A percentile compares a stretch with the other conserved stretches of the same genome.
Evolutionary conservation across 2,113 vertebrate species (phyloP).

Genomic region (Chaenogobius annularis): DNA sequence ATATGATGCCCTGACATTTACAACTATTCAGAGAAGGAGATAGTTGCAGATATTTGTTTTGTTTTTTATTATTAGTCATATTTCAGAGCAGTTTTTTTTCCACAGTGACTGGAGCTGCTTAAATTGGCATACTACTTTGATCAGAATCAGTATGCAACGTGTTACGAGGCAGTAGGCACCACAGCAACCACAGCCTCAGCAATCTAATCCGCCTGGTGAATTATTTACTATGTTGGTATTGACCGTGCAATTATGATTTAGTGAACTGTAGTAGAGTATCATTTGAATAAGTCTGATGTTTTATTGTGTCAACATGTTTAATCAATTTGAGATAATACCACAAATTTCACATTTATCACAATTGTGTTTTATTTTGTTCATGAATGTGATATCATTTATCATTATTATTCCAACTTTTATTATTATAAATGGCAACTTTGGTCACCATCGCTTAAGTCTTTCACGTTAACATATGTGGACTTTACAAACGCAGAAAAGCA

Average conservation of each 20-base stretch:
- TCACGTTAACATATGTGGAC: too few species aligned
- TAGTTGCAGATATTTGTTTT: neutral
- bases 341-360: too few species aligned
- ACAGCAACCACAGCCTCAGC: neutral
- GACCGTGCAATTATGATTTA: slow-evolving; percentile 4
- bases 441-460: too few species aligned
- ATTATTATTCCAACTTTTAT: too few species aligned
- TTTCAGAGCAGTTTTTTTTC: neutral
- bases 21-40: neutral
- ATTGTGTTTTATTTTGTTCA: too few species aligned
- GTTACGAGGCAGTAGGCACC: neutral
- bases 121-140: neutral
- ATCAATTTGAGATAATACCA: too few species aligned
- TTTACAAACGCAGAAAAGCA: too few species aligned
- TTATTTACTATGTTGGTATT: slow-evolving; percentile 11
- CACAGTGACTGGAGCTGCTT: neutral
- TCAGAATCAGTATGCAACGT: neutral
- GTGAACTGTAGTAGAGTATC: neutral
- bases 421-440: too few species aligned
- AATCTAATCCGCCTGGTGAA: neutral
- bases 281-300: neutral
- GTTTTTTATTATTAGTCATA: neutral
- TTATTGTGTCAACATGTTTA: neutral
- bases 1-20: neutral
- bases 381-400: too few species aligned